Evolutionary conservation across 2,797 vertebrate species (phyloP).

Genomic region (Muscicapa comitata): DNA sequence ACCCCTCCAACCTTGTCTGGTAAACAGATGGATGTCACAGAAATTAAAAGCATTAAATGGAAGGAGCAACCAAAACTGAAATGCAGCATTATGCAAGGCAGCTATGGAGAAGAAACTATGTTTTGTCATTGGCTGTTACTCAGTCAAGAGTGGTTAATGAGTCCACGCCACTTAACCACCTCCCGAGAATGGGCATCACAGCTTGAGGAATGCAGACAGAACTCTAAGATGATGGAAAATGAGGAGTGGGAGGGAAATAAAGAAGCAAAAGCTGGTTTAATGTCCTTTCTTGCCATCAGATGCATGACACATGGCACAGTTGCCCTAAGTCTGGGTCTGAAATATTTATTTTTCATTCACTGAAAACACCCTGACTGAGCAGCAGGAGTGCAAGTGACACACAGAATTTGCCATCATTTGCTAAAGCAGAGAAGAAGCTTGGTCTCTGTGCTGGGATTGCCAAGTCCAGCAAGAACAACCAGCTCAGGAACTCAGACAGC

Average conservation of each 20-base stretch:
- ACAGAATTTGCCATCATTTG: background rate
- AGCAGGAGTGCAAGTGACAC: background rate
- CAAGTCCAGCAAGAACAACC: background rate
- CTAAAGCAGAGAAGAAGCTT: background rate
- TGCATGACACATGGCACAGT: background rate
- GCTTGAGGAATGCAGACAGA: background rate
- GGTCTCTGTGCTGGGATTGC: background rate
- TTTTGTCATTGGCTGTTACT: background rate
- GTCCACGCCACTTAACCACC: background rate
- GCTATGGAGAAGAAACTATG: background rate
- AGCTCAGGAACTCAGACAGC: background rate
- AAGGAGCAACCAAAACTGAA: background rate
- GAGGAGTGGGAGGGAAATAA: background rate
- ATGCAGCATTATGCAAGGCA: background rate
- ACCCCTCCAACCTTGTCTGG: background rate
- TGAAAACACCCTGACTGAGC: background rate
- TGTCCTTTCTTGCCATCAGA: background rate
- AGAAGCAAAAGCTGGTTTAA: background rate
- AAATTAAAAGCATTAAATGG: background rate
- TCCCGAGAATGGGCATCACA: background rate
- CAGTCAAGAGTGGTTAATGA: background rate
- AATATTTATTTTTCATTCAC: background rate
- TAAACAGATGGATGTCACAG: background rate
- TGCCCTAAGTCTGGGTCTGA: background rate
- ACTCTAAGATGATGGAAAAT: background rate